Conservation (phyloP, 2,797 vertebrate species). For the Falco berigora region DNA sequence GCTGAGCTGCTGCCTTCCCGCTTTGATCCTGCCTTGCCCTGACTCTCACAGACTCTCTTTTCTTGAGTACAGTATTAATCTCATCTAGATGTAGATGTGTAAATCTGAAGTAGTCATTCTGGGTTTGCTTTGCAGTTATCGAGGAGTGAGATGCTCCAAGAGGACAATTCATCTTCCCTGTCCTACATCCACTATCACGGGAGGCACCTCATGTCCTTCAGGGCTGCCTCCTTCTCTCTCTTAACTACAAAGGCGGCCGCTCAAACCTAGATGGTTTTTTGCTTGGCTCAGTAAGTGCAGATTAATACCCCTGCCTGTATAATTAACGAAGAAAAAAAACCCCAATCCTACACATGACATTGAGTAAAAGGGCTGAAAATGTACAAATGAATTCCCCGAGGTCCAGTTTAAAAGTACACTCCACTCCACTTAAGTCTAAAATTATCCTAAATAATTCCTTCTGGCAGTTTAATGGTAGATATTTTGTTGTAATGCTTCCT, state of each 20-base stretch:
- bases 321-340: neutral
- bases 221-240: neutral
- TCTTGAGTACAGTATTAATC: neutral
- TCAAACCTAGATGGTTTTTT: neutral
- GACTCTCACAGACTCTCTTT: neutral
- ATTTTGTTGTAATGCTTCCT: neutral
- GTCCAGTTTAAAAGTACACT: neutral
- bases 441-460: slow-evolving; percentile 12
- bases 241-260: neutral
- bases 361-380: neutral
- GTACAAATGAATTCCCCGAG: neutral
- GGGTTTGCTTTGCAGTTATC: neutral
- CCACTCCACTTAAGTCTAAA: neutral
- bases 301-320: neutral
- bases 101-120: neutral
- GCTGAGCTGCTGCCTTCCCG: neutral
- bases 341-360: neutral
- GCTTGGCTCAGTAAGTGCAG: neutral
- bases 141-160: neutral
- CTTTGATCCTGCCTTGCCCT: neutral
- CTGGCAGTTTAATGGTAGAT: slow-evolving; percentile 10
- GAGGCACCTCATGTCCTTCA: neutral
- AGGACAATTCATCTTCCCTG: neutral
- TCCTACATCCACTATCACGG: neutral
- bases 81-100: neutral